Evolutionary conservation across 2,888 invertebrate species (phyloP), one percentile per base, ranked within the genome.

Genomic region (Rotaria magnacalcarata): DNA sequence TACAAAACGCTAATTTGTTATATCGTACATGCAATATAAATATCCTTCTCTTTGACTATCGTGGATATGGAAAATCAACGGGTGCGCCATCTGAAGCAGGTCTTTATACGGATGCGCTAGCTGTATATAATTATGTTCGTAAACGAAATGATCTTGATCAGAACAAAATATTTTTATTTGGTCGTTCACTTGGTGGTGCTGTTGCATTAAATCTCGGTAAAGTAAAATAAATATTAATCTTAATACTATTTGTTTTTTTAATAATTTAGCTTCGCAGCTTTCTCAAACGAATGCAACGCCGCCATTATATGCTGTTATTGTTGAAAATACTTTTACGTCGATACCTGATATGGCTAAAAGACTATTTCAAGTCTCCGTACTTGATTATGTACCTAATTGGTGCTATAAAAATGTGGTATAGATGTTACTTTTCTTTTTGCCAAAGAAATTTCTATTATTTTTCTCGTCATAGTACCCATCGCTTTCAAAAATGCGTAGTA

Each of bases 301-400:
- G n/a, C 47, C 80, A 80, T 80, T 80, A 47, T 8, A 43, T n/a
- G 3, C n/a, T 80, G 47, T 96, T 87, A 93, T 97, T 88, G 93
- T 97, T 34, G 97, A 97, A 91, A 97, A 97, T 91, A 96, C 96
- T 6, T 97, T 97, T 90, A 96, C 96, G 8, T 95, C 95, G 90
- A 95, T 97, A 91, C 96, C 96, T 56, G 95, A 95, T 88, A 96
- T 97, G 94, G 96, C 96, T 34, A 93, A 94, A 89, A 94, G 94
- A 87, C 93, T 97, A 88, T 93, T 96, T 88, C 94, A 94, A 90
- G 93, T 94, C 92, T 93, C 92, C 89, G 92, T 94, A 88, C 90
- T 95, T 87, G 92, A 93, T 88, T 94, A 54, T 58, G 47, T 97
- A 88, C 96, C 96, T 87, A 92, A 93, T 88, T 93, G 94, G 91